Base-by-base conservation (phyloP, 1,140 invertebrate species). In the Coptotermes formosanus region DNA sequence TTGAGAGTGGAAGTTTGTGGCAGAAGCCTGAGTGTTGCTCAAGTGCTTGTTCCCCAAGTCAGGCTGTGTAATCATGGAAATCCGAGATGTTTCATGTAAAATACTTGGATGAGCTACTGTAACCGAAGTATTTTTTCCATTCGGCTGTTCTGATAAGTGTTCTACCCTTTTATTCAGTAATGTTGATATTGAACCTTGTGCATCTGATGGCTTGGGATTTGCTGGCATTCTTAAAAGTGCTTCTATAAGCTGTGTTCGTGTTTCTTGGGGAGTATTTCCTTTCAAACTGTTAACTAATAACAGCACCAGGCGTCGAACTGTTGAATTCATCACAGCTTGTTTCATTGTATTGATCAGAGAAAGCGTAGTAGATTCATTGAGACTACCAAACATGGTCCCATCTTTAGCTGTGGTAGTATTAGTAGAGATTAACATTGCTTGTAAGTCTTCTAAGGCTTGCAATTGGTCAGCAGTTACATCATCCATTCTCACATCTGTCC, bases 281-380 rank as follows among this genome's bases (percentile, higher is more conserved):
- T 95, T 91, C 90, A 95, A 92, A 89, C 91, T 89, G 89, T 95
- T 95, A 21, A 97, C 95, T 86, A 97, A 90, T 23, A 97, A 89
- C 19, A 97, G 89, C 64, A 97, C 94, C 25, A 97, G 90, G 83
- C 95, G 93, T 85, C 95, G 92, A 0, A 96, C 95, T 2, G 95
- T 95, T 82, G 94, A 94, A 89, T 96, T 96, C 86, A 93, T 94
- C 88, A 95, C 94, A 7, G 95, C 96, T 90, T 96, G n/a, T 88
- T 95, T 94, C 95, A 97, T 96, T 12, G 96, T 94, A 86, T 94
- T 93, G 92, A 95, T 95, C 75, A 96, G 90, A 83, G 95, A 95
- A 88, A 94, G 93, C 0, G 94, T 93, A 87, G 95, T 95, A 1
- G 95, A 94, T 55, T 94, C 94, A 88, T 97, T 96, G 69, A 97